Base-by-base conservation (phyloP, 2,888 invertebrate species). In the Chaetoderma sp. region DNA sequence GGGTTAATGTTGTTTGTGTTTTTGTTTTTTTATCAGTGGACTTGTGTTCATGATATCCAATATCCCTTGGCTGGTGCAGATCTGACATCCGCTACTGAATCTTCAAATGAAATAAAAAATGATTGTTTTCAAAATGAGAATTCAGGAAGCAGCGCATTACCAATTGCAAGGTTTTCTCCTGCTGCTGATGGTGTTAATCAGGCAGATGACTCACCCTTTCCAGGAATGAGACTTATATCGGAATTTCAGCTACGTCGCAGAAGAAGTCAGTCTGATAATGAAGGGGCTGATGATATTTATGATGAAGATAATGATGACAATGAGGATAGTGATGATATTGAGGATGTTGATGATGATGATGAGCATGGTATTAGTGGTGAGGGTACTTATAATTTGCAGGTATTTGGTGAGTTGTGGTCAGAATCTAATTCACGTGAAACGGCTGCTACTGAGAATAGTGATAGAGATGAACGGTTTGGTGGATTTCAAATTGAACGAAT, bases 11-110 rank as follows among this genome's bases (percentile, higher is more conserved):
- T 45, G 2, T 23, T n/a, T 21, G 18, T 61, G 33, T 47, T 0
- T 27, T 50, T 30, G 18, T 61, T 65, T 60, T 71, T 61, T 64
- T 87, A 87, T n/a, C 86, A 94, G 92, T 96, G 95, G 94, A 95
- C 95, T 6, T 94, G 95, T 83, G 91, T 97, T 60, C 96, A 97
- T 87, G 95, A 96, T 84, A 94, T 97, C 72, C 95, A 95, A 87
- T 91, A 57, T 45, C 39, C 39, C n/a, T 10, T 36, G 39, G n/a
- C 39, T 36, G n/a, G 10, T 36, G 39, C 10, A 13, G 39, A 36
- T 10, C n/a, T n/a, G n/a, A n/a, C n/a, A n/a, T n/a, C n/a, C n/a
- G n/a, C 72, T 25, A 70, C 70, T 21, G 69, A 72, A 54, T 70
- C 72, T 23, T 63, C 68, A 10, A 66, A 60, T 44, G 72, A 70